Evolutionary conservation across 2,113 vertebrate species (phyloP), one percentile per base, ranked within the genome.

Genomic region (Nerophis lumbriciformis): DNA sequence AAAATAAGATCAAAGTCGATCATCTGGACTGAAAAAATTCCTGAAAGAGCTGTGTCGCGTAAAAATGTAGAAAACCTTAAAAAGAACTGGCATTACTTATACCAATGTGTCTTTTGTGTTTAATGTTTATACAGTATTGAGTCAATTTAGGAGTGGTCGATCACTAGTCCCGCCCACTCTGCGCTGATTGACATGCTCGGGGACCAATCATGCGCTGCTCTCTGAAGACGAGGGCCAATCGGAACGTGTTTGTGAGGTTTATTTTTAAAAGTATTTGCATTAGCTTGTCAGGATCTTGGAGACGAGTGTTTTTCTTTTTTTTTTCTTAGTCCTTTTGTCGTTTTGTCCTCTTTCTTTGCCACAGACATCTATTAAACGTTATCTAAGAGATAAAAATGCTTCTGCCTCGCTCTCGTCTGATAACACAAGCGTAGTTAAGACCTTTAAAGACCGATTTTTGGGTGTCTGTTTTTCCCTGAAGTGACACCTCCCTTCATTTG

Each of bases 11-110:
- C 77, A 88, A 84, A 82, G 82, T 90, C 92, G 83, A 89, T 89
- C 81, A 84, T 85, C 89, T 92, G 92, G 92, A 88, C 92, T 95
- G 94, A 94, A 98, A 45, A 97, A 96, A 94, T 92, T 90, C 86
- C 89, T 93, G 93, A 95, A 97, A 93, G 93, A 90, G 90, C 91
- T 91, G 90, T 80, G 93, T 94, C 86, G 94, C 93, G 92, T 97
- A 95, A 92, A 98, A 97, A 93, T 91, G 79, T 73, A 93, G 91
- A 91, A 93, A 95, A 91, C 69, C 66, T 88, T 90, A 91, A 92
- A 91, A 94, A 75, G 72, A 94, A 93, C 85, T 71, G 45, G 59
- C 68, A 67, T 68, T 54, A 61, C 52, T 80, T 88, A 28, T 4
- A 92, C 90, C 87, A 91, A 90, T 89, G 83, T 75, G 62, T 69